Evolutionary conservation across 2,113 vertebrate species (phyloP).

Genomic region (Synodontis membranacea): DNA sequence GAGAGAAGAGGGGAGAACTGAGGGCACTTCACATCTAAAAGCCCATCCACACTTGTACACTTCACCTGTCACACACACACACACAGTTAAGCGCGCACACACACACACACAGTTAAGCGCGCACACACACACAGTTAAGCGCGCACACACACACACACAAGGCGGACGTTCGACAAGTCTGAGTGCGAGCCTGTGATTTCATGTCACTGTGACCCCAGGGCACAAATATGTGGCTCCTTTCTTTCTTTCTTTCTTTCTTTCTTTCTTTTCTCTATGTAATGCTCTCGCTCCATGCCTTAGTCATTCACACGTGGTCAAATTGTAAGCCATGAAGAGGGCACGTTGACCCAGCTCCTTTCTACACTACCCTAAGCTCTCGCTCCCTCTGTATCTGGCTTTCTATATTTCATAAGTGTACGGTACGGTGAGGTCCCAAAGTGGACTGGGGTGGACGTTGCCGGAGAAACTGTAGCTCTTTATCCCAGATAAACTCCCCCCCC

Average conservation of each 20-base stretch:
- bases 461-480: conserved; percentile 72
- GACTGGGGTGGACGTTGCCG: conserved; percentile 61
- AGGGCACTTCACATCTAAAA: conserved; percentile 75
- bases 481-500: conserved; percentile 58
- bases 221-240: neutral
- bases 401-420: conserved; percentile 28
- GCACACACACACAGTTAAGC: conserved; percentile 25
- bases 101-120: conserved; percentile 32
- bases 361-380: neutral
- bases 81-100: too few relatives aligned
- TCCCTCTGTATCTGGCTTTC: neutral
- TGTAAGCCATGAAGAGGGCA: conserved; percentile 39
- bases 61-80: conserved; percentile 44
- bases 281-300: neutral
- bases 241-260: neutral
- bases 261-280: neutral
- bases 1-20: conserved; percentile 76
- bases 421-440: conserved; percentile 62
- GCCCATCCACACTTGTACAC: conserved; percentile 46
- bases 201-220: conserved; percentile 42
- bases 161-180: neutral
- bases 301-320: conserved; percentile 6
- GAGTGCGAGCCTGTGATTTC: neutral
- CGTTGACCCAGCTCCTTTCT: conserved; percentile 13
- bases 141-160: conserved; percentile 29